Conservation (phyloP, 1,140 invertebrate species). For the Lepidurus packardi region DNA sequence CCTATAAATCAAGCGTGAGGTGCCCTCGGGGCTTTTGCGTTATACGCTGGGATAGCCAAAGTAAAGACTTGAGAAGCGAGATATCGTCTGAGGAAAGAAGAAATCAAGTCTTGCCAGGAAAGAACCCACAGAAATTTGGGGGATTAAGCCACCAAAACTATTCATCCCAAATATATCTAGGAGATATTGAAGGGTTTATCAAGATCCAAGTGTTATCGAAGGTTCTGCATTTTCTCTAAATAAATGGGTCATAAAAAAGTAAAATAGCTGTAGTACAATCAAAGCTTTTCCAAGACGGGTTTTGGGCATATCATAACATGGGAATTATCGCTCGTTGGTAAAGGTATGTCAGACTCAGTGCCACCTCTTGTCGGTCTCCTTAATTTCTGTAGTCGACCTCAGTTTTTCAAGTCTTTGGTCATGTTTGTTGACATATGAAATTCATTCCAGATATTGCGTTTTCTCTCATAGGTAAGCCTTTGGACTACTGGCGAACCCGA, state of each 20-base stretch:
- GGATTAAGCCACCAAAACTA: not conserved
- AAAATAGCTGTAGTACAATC: not conserved
- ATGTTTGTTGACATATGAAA: not conserved
- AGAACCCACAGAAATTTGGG: not conserved
- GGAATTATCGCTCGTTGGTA: too few species aligned
- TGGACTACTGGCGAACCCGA: slow-evolving; percentile 11
- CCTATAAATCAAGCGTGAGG: slow-evolving; percentile 33
- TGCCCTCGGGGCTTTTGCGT: slow-evolving; percentile 1
- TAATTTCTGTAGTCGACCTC: not conserved
- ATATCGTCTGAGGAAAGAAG: not conserved
- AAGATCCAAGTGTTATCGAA: too few species aligned
- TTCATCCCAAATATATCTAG: not conserved
- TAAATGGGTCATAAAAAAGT: not conserved
- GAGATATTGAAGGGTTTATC: too few species aligned
- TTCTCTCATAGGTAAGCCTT: not conserved
- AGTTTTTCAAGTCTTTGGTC: not conserved
- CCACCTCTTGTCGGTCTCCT: not conserved
- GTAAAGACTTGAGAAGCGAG: not conserved
- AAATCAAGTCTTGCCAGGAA: not conserved
- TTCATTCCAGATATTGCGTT: not conserved
- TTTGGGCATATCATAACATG: too few species aligned
- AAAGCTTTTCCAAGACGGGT: not conserved
- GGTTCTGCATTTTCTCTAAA: too few species aligned
- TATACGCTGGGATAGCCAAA: not conserved
- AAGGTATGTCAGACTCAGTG: not conserved